Evolutionary conservation across 1,140 invertebrate genomes (phyloP).

Genomic region (Cotesia glomerata): DNA sequence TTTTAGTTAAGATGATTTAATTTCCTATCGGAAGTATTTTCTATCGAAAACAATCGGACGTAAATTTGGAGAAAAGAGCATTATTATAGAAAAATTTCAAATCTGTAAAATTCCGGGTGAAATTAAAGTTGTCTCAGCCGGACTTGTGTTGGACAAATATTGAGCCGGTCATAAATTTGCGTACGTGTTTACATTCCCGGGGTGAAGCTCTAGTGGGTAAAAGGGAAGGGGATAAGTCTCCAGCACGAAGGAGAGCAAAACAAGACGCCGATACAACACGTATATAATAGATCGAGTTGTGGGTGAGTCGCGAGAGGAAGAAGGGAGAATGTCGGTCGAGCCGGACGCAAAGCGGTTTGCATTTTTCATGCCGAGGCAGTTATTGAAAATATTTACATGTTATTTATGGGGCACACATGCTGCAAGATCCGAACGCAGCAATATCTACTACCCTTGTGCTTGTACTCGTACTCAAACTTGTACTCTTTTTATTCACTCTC

Average conservation of each 20-base stretch:
- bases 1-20: too few species aligned
- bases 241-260: background rate
- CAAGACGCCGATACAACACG: background rate
- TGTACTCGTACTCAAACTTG: slow-evolving; percentile 10
- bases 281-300: background rate
- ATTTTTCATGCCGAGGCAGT: slow-evolving; percentile 57
- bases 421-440: slow-evolving; percentile 45
- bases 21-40: too few species aligned
- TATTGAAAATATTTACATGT: slow-evolving; percentile 62
- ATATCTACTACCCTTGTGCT: slow-evolving; percentile 34
- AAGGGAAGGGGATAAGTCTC: slow-evolving; percentile 50
- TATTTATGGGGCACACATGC: slow-evolving; percentile 58
- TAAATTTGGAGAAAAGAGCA: too few species aligned
- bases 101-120: background rate
- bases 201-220: background rate
- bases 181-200: too few species aligned
- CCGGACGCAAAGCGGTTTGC: slow-evolving; percentile 55
- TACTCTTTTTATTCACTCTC: slow-evolving; percentile 3
- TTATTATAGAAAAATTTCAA: too few species aligned
- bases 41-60: too few species aligned
- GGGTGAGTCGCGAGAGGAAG: slow-evolving; percentile 28
- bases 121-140: too few species aligned
- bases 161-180: slow-evolving; percentile 51
- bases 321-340: slow-evolving; percentile 20
- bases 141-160: slow-evolving; percentile 48